Conservation (phyloP, 1,140 invertebrate species). For the Archivesica marissinica region DNA sequence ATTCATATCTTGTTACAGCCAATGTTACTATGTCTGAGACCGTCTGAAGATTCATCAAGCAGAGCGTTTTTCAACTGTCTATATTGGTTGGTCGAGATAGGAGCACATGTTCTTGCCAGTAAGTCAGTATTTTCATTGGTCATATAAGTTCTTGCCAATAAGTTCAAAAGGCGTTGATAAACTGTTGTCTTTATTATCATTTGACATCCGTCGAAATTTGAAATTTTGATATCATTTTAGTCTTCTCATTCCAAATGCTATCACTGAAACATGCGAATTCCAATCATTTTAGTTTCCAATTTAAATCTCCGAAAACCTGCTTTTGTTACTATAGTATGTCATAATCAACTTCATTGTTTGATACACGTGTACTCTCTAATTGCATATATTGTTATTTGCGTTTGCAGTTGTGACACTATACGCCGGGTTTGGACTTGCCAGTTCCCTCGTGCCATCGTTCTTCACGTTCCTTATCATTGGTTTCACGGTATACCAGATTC, state of each 20-base stretch:
- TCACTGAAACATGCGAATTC: too few relatives aligned
- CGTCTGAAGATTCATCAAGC: constrained; percentile 53
- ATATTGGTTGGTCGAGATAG: constrained; percentile 58
- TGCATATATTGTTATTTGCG: background rate
- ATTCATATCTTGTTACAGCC: constrained; percentile 28
- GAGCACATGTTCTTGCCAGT: constrained; percentile 58
- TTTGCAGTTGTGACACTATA: constrained; percentile 58
- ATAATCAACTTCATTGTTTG: too few relatives aligned
- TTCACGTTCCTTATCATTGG: constrained; percentile 59
- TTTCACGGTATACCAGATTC: constrained; percentile 61
- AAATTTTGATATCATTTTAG: too few relatives aligned
- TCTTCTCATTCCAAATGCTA: too few relatives aligned
- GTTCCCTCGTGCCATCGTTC: constrained; percentile 48
- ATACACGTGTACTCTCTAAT: too few relatives aligned
- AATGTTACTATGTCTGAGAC: constrained; percentile 43
- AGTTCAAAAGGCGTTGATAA: too few relatives aligned
- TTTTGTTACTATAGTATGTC: too few relatives aligned
- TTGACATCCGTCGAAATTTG: too few relatives aligned
- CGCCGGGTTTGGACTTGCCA: constrained; percentile 51
- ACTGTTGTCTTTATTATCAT: too few relatives aligned
- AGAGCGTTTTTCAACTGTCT: constrained; percentile 61
- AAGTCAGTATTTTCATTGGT: background rate
- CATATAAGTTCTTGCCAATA: too few relatives aligned
- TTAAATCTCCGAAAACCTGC: too few relatives aligned
- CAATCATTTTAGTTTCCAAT: too few relatives aligned